Conservation (phyloP, 1,140 invertebrate species). For the Wiebesia pumilae region DNA sequence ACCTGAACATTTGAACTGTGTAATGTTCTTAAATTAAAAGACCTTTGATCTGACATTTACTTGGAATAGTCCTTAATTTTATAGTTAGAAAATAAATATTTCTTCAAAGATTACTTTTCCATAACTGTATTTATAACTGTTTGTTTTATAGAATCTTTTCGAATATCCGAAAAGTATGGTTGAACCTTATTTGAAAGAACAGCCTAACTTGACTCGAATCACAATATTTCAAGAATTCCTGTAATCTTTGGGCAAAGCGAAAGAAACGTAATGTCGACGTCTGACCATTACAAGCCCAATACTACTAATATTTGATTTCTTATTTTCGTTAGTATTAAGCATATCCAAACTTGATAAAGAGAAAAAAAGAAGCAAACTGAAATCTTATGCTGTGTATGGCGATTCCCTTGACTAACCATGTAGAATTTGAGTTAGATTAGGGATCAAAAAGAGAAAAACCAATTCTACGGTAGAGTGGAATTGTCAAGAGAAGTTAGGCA, state of each 20-base stretch:
- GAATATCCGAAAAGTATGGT: too few relatives aligned
- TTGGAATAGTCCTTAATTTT: too few relatives aligned
- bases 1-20: neutral
- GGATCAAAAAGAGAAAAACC: neutral
- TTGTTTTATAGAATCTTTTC: too few relatives aligned
- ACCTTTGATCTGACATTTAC: too few relatives aligned
- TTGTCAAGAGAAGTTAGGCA: neutral
- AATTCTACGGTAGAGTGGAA: neutral
- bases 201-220: neutral
- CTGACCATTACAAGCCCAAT: neutral
- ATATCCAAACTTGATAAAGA: neutral
- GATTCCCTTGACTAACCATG: constrained; percentile 22
- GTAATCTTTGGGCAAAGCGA: neutral
- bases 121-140: neutral
- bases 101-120: neutral
- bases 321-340: neutral
- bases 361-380: neutral
- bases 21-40: too few relatives aligned
- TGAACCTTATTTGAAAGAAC: too few relatives aligned
- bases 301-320: constrained; percentile 10
- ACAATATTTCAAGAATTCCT: neutral
- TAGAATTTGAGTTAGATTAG: constrained; percentile 25
- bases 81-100: neutral
- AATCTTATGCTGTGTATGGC: constrained; percentile 33
- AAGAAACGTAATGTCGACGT: neutral